phyloP scores from a whole-genome alignment of 2,797 vertebrate genomes.

The Mormyrus hasselquistii region DNA sequence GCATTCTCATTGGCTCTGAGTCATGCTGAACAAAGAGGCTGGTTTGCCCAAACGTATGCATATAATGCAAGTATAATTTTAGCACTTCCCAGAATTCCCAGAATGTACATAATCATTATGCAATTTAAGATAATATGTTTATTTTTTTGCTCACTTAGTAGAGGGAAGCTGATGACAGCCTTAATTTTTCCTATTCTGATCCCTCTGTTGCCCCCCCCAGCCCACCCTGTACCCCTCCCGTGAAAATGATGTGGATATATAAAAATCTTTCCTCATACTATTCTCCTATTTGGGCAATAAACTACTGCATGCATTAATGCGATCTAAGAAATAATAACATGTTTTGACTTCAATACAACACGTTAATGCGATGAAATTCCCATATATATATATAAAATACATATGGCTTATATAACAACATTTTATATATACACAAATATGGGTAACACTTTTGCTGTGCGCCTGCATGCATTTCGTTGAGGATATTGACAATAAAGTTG shows the following conservation, averaged over 20 bases:
- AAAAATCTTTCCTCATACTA: neutral
- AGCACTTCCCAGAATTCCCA: neutral
- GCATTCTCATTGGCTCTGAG: neutral
- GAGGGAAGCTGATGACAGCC: neutral
- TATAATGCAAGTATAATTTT: neutral
- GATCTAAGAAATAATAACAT: neutral
- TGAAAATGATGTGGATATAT: neutral
- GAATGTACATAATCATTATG: neutral
- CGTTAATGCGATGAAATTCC: neutral
- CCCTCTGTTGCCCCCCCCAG: neutral
- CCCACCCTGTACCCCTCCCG: neutral
- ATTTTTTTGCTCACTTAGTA: neutral
- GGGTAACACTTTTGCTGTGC: neutral
- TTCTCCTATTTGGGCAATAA: neutral
- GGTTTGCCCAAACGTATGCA: neutral
- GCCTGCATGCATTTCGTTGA: neutral
- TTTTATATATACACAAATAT: neutral
- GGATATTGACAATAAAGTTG: neutral
- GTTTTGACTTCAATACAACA: neutral
- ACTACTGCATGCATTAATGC: neutral
- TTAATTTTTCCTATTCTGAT: neutral
- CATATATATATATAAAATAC: neutral
- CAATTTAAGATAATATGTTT: neutral
- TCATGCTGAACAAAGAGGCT: neutral
- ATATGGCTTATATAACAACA: neutral